Percentiles rank a stretch among this genome's conserved stretches.
phyloP scores from a whole-genome alignment of 64 coral and sea anemone species.

The Astreopora myriophthalma region DNA sequence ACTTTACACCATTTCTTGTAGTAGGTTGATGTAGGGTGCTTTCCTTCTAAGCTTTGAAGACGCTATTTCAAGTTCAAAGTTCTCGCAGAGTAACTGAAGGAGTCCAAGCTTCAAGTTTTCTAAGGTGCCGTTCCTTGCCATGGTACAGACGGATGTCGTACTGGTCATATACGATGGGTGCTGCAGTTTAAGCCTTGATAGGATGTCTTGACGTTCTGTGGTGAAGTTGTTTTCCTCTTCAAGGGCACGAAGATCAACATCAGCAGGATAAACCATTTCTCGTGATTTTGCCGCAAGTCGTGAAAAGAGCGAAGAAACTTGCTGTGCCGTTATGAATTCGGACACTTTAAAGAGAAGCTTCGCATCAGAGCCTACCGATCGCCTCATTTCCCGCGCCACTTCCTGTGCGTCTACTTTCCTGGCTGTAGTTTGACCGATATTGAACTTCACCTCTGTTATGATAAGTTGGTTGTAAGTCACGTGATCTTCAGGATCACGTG shows the following conservation, averaged over 20 bases:
- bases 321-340: no score
- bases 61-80: not conserved
- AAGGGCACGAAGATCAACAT: not conserved
- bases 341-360: no score
- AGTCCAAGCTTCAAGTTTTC: not conserved
- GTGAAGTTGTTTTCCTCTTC: not conserved
- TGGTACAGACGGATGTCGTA: not conserved
- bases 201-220: not conserved
- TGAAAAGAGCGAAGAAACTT: no score
- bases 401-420: not conserved
- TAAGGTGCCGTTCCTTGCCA: not conserved
- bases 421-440: not conserved
- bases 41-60: not conserved
- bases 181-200: not conserved
- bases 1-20: not conserved
- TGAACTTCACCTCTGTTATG: no score
- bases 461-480: no score
- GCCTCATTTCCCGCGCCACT: not conserved
- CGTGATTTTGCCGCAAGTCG: no score
- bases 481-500: no score
- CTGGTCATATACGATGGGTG: not conserved
- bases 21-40: not conserved
- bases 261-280: no score
- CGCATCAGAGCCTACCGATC: not conserved
- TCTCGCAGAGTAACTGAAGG: not conserved